These are phyloP conservation scores for Uromys caudimaculatus DNA, from an alignment of 2,797 vertebrate species.

Conservation along the genomic window DNA sequence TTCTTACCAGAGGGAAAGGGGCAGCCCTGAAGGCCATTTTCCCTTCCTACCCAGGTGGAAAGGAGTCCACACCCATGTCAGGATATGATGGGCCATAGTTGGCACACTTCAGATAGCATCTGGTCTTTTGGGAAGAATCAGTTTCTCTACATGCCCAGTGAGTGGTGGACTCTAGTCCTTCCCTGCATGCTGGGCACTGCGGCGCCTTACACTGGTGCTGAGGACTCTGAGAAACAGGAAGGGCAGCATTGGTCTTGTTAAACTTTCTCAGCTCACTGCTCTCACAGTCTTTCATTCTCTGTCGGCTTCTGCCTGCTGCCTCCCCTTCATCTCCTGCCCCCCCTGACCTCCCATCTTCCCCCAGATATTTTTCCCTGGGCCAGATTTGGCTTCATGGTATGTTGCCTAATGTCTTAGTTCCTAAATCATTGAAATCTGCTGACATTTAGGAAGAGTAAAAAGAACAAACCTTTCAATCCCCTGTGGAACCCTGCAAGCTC, in stretches of 20 bases:
- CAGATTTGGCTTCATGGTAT: neutral
- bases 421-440: conserved; percentile 42
- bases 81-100: neutral
- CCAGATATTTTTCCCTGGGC: neutral
- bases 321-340: neutral
- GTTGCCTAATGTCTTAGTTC: neutral
- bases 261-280: neutral
- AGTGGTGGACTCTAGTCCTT: neutral
- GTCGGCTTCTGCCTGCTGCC: neutral
- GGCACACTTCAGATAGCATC: neutral
- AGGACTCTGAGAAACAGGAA: conserved; percentile 1
- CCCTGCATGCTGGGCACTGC: neutral
- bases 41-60: conserved; percentile 43
- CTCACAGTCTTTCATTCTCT: neutral
- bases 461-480: neutral
- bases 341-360: neutral
- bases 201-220: neutral
- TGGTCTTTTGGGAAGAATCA: neutral
- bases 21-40: conserved; percentile 26
- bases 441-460: conserved; percentile 43
- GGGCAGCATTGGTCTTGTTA: neutral
- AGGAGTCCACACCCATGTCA: neutral
- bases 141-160: conserved; percentile 14
- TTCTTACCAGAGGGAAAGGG: conserved; percentile 49
- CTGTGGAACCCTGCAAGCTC: neutral